Conservation (phyloP, 2,888 invertebrate genomes). For the Ditylenchus weischeri region DNA sequence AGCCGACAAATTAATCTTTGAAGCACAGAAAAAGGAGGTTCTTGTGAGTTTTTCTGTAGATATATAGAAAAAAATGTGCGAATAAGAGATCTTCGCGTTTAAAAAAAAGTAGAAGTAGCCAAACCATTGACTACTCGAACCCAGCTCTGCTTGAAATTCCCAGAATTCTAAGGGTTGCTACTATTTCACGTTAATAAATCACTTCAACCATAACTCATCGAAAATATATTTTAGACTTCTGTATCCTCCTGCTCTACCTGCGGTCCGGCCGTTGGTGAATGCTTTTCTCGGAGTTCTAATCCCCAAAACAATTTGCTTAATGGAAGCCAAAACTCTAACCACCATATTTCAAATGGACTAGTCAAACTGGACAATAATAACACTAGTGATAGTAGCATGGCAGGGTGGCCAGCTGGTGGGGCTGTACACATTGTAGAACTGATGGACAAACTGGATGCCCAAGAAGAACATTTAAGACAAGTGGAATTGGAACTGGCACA, state of each 20-base stretch:
- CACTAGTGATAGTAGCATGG: too few species aligned
- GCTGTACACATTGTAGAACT: constrained; percentile 21
- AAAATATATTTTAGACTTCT: constrained; percentile 17
- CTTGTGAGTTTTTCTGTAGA: constrained; percentile 36
- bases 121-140: too few species aligned
- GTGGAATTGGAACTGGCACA: constrained; percentile 91
- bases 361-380: too few species aligned
- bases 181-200: too few species aligned
- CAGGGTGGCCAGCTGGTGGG: too few species aligned
- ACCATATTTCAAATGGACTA: too few species aligned
- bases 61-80: too few species aligned
- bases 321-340: neutral
- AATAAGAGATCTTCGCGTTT: too few species aligned
- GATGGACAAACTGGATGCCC: constrained; percentile 30
- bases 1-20: constrained; percentile 41
- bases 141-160: too few species aligned
- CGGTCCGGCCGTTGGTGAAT: constrained; percentile 25
- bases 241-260: constrained; percentile 30
- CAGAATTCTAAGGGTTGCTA: too few species aligned
- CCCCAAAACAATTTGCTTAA: constrained; percentile 2
- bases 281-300: constrained; percentile 9
- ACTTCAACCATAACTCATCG: too few species aligned
- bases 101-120: too few species aligned
- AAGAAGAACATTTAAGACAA: constrained; percentile 31
- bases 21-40: constrained; percentile 45